Evolutionary conservation across 2,113 vertebrate species (phyloP).

Genomic region (Anarhynchus alexandrinus): DNA sequence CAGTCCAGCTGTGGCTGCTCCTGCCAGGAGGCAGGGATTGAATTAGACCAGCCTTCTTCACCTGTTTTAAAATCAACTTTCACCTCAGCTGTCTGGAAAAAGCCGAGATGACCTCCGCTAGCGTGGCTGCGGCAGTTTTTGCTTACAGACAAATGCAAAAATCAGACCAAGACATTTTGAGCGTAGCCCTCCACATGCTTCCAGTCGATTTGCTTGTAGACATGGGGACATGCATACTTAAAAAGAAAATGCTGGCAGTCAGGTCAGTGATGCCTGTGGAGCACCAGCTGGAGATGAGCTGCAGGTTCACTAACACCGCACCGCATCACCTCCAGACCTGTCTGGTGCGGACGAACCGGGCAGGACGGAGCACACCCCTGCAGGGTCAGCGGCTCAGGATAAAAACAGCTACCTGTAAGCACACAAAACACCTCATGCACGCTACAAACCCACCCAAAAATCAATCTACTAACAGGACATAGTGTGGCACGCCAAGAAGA

Average conservation of each 20-base stretch:
- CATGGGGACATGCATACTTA: accelerated
- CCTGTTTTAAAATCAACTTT: background rate
- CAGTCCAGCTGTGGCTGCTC: background rate
- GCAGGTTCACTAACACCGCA: background rate
- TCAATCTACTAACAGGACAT: background rate
- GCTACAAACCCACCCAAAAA: background rate
- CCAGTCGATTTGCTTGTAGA: background rate
- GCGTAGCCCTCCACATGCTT: background rate
- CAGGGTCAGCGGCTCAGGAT: background rate
- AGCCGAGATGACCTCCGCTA: background rate
- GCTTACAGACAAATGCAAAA: background rate
- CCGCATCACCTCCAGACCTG: background rate
- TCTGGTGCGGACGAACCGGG: accelerated
- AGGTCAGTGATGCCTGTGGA: background rate
- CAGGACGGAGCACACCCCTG: background rate
- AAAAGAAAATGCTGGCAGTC: background rate
- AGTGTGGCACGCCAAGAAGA: background rate
- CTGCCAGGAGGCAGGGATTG: background rate
- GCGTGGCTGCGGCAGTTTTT: background rate
- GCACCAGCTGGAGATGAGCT: background rate
- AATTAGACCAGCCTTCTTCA: background rate
- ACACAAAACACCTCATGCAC: background rate
- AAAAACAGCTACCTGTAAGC: background rate
- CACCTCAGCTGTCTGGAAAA: background rate
- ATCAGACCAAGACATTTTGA: background rate